Base-by-base conservation (phyloP, 2,113 vertebrate species). In the Bettongia penicillata region DNA sequence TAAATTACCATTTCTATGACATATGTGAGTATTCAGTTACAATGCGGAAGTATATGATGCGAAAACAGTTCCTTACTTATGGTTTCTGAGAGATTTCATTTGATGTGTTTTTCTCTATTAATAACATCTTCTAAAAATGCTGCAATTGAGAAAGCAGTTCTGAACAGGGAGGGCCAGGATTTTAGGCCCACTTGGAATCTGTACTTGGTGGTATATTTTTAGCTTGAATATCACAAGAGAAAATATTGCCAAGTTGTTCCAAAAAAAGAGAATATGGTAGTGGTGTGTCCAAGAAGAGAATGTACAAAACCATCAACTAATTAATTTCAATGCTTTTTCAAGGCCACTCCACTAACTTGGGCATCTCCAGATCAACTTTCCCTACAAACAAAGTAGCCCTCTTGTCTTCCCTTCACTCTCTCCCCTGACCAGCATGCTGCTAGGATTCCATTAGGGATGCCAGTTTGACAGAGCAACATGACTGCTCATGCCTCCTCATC, bases 171-270 rank as follows among this genome's bases (percentile, higher is more conserved):
- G 26, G 57, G 26, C 55, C 53, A 91, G 51, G 5, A 31, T 94
- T 52, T 51, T n/a, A 94, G n/a, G 57, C 53, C 57, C 50, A 61
- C 43, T 24, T 51, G 53, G 90, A 94, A 91, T 94, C 53, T 68
- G 47, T 91, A 61, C 49, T 52, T 23, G 16, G 26, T 68, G n/a
- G 49, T 51, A 91, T 31, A 51, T 25, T 91, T 77, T 61, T 28
- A 91, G 57, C 48, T 77, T 94, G 57, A 91, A 26, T 26, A 26
- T 47, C 37, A 68, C 61, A n/a, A 84, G n/a, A 43, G 68, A 84
- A 6, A 68, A 25, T 57, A 57, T 57, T 12, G n/a, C 37, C 84
- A 26, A 31, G 28, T 93, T 89, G 26, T 93, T 93, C 53, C 53
- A 24, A 31, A 94, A 51, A 91, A 37, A 94, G n/a, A 68, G 49